Conservation (phyloP, 2,888 invertebrate species). For the Schrankia costaestrigalis region DNA sequence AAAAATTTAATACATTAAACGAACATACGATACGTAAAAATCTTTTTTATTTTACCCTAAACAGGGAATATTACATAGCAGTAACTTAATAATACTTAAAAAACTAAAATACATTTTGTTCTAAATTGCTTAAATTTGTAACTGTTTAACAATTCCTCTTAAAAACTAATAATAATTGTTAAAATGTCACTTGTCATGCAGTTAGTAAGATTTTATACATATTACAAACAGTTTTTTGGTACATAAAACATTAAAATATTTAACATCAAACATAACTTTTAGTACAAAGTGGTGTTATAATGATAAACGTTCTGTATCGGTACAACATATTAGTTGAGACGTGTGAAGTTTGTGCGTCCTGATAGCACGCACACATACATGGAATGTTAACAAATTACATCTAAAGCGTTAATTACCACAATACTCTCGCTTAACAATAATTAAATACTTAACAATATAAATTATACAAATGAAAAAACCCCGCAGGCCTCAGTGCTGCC, state of each 20-base stretch:
- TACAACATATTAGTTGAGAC: slow-evolving; percentile 38
- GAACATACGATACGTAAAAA: slow-evolving; percentile 42
- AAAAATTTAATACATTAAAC: slow-evolving; percentile 39
- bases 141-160: slow-evolving; percentile 54
- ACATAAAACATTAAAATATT: slow-evolving; percentile 44
- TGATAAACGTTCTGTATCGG: background rate
- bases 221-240: slow-evolving; percentile 49
- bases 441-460: slow-evolving; percentile 63
- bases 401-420: slow-evolving; percentile 67
- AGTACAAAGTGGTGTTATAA: slow-evolving; percentile 26
- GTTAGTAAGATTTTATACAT: slow-evolving; percentile 59
- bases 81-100: slow-evolving; percentile 40
- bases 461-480: slow-evolving; percentile 48
- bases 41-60: slow-evolving; percentile 21
- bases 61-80: slow-evolving; percentile 34
- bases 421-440: slow-evolving; percentile 57
- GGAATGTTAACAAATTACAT: slow-evolving; percentile 72
- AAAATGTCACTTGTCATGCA: slow-evolving; percentile 66
- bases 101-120: slow-evolving; percentile 62
- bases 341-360: slow-evolving; percentile 20
- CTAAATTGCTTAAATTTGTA: slow-evolving; percentile 48
- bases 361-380: slow-evolving; percentile 39
- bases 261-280: slow-evolving; percentile 46
- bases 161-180: slow-evolving; percentile 43
- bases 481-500: slow-evolving; percentile 32